Evolutionary conservation across 2,797 vertebrate species (phyloP), one percentile per base, ranked within the genome.

Genomic region (Galagoides demidoff): DNA sequence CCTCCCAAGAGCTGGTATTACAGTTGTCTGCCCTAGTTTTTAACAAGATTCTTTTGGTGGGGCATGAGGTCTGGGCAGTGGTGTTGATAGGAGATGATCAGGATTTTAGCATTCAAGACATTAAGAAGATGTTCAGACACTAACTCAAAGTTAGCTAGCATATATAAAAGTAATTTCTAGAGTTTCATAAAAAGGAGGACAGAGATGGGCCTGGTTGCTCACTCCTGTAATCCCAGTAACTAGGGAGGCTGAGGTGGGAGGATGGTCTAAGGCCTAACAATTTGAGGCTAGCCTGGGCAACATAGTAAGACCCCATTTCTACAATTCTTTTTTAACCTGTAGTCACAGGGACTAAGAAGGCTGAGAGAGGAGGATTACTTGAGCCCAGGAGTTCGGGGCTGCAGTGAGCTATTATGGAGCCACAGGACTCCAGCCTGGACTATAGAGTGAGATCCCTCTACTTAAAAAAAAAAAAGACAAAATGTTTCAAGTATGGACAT

Each of bases 21-120:
- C 49, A 49, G 12, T 3, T 13, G 49, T 52, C 49, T 52, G 3
- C 49, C 45, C 49, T n/a, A 66, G 20, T n/a, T 66, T 78, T 77
- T n/a, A n/a, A 39, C 16, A 37, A 39, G 45, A 63, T 92, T 23
- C 2, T n/a, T 64, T 39, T 7, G 3, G 17, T 52, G 34, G 29
- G 13, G 39, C 14, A 0, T 19, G 31, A 17, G 31, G 22, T 7
- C 45, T 3, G 0, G 12, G 13, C 17, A 0, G 1, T 6, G 8
- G 7, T 34, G 29, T 7, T 20, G 22, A 23, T 7, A 34, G 45
- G 43, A n/a, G 64, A 68, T 29, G 29, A 13, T 66, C 25, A 73
- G 63, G 78, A 94, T 12, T 27, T 52, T 19, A 43, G 39, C 39
- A 43, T 43, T 43, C 6, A 49, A 45, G 31, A 45, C 9, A 52